These are phyloP conservation scores for Gnathonemus longibarbis DNA, from an alignment of 2,113 vertebrate genomes.

Conservation along the genomic window DNA sequence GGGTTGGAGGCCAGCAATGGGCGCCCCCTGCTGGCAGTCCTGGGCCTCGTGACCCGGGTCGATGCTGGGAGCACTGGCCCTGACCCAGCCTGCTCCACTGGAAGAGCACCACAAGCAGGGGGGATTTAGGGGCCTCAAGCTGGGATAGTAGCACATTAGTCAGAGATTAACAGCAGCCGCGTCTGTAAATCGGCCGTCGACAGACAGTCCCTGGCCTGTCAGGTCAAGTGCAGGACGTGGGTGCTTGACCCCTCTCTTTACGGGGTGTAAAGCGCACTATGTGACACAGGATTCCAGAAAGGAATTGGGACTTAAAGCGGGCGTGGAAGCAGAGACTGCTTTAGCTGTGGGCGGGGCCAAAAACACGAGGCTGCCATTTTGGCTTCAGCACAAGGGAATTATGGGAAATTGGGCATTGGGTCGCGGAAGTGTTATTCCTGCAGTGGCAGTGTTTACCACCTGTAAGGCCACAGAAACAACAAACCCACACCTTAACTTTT, in stretches of 20 bases:
- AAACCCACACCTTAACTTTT: too few species aligned
- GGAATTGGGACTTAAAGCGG: background rate
- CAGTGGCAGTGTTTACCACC: background rate
- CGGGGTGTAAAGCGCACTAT: background rate
- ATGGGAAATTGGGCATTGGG: background rate
- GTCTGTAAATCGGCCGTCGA: background rate
- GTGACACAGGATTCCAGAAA: background rate
- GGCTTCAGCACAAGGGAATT: background rate
- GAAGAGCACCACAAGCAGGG: background rate
- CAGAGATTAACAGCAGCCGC: background rate
- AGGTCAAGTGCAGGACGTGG: background rate
- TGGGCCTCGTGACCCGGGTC: background rate
- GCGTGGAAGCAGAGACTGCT: background rate
- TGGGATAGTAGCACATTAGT: background rate
- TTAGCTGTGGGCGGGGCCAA: background rate
- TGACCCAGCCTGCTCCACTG: background rate
- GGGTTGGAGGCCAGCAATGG: background rate
- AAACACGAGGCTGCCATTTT: background rate
- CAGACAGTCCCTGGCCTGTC: background rate
- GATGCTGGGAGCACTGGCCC: background rate
- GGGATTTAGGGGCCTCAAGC: background rate
- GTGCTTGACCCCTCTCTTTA: background rate
- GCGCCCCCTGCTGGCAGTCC: background rate
- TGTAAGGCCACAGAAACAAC: background rate
- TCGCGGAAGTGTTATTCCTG: background rate